Percentiles rank a stretch among this genome's conserved stretches.
These are phyloP conservation scores for Diplodus puntazzo DNA, from an alignment of 2,797 vertebrate species.

Conservation along the genomic window DNA sequence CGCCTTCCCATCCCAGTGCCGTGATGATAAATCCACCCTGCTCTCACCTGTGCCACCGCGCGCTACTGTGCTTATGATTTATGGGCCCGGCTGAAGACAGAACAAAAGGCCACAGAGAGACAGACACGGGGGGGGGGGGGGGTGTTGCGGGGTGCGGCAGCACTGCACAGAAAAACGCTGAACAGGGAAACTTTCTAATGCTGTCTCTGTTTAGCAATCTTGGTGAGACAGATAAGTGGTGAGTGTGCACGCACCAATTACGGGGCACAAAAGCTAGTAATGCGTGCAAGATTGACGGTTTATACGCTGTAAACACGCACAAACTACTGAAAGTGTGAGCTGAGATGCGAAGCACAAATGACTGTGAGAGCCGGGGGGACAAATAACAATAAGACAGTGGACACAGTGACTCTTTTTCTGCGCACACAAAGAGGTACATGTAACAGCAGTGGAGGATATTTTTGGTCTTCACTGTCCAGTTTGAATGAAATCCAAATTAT, in stretches of 20 bases:
- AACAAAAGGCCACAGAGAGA: conserved; percentile 71
- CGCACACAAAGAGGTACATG: conserved; percentile 8
- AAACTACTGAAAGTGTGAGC: conserved; percentile 23
- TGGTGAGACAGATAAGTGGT: conserved; percentile 58
- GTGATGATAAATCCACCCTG: conserved; percentile 72
- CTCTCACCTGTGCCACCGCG: conserved; percentile 68
- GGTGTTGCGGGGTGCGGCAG: not conserved
- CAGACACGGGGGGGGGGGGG: conserved; percentile 31
- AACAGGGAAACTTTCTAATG: conserved; percentile 60
- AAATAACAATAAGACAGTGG: conserved; percentile 24
- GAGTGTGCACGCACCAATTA: conserved; percentile 55
- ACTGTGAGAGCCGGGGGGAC: conserved; percentile 34
- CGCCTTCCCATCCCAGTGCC: not conserved
- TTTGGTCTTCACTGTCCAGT: conserved; percentile 8
- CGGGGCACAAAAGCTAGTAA: conserved; percentile 35
- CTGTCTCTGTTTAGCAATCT: conserved; percentile 57
- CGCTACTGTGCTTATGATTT: conserved; percentile 69
- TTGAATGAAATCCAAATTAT: conserved; percentile 2
- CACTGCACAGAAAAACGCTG: conserved; percentile 56
- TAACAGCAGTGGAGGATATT: conserved; percentile 16
- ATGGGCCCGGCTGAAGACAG: conserved; percentile 66
- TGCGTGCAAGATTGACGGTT: conserved; percentile 47
- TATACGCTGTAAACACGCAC: conserved; percentile 42
- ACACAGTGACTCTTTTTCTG: conserved; percentile 21
- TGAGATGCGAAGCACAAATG: conserved; percentile 36